Evolutionary conservation across 2,888 invertebrate species (phyloP).

Genomic region (Coleophora flavipennella): DNA sequence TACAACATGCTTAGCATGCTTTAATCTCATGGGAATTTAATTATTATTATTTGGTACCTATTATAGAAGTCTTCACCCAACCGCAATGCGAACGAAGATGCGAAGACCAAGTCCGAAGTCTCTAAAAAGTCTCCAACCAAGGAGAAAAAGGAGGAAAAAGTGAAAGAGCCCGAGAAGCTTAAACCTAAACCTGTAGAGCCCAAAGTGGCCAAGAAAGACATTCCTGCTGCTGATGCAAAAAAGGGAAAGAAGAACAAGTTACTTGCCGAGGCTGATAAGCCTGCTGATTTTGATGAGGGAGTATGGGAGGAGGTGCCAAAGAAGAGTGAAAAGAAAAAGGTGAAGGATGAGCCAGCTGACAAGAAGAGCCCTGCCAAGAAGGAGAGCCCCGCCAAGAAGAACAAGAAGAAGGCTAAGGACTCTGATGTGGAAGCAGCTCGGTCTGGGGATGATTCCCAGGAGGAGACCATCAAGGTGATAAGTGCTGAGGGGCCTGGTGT

Average conservation of each 20-base stretch:
- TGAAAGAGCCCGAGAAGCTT: slow-evolving; percentile 61
- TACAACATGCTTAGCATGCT: too few relatives aligned
- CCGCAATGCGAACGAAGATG: slow-evolving; percentile 72
- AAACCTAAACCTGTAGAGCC: slow-evolving; percentile 51
- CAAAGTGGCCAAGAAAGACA: slow-evolving; percentile 57
- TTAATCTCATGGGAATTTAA: not conserved
- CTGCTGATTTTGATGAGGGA: slow-evolving; percentile 81
- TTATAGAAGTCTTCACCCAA: slow-evolving; percentile 75
- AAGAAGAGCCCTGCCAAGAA: slow-evolving; percentile 45
- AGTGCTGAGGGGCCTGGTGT: slow-evolving; percentile 54
- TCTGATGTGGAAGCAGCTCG: slow-evolving; percentile 49
- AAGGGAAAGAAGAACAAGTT: slow-evolving; percentile 74
- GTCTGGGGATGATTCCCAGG: slow-evolving; percentile 33
- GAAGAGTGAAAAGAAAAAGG: slow-evolving; percentile 80
- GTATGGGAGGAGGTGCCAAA: slow-evolving; percentile 82
- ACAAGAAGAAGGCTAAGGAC: slow-evolving; percentile 61
- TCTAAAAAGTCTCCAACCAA: slow-evolving; percentile 71
- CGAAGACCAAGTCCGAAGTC: slow-evolving; percentile 72
- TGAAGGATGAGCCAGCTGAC: slow-evolving; percentile 67
- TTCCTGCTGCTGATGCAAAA: slow-evolving; percentile 43
- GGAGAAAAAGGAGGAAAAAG: slow-evolving; percentile 73
- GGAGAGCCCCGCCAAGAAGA: slow-evolving; percentile 63
- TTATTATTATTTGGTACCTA: slow-evolving; percentile 7
- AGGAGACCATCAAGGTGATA: slow-evolving; percentile 58
- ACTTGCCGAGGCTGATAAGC: slow-evolving; percentile 74